These are phyloP conservation scores for Arctopsyche grandis DNA, from an alignment of 1,140 invertebrate species.

Conservation along the genomic window DNA sequence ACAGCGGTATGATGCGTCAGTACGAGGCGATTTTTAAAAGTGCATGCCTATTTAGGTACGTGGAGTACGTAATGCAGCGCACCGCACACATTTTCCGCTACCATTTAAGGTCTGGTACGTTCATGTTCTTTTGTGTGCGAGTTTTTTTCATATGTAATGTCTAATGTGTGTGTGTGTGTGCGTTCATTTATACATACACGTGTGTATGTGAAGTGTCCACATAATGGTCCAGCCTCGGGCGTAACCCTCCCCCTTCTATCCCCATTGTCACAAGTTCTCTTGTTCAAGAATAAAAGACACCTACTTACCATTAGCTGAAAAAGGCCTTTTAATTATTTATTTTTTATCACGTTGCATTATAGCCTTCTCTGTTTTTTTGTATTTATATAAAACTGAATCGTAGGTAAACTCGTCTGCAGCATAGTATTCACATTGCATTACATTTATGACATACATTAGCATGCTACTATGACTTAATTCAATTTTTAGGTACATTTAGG, in stretches of 20 bases:
- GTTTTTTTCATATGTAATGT: conserved; percentile 35
- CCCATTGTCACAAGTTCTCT: conserved; percentile 41
- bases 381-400: not conserved
- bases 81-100: conserved; percentile 18
- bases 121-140: conserved; percentile 40
- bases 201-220: conserved; percentile 20
- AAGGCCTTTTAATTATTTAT: conserved; percentile 34
- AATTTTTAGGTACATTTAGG: too few relatives aligned
- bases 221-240: conserved; percentile 38
- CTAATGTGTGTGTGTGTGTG: too few relatives aligned
- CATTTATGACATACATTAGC: too few relatives aligned
- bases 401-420: too few relatives aligned
- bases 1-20: too few relatives aligned
- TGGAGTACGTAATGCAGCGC: not conserved
- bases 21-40: too few relatives aligned
- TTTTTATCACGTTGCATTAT: not conserved
- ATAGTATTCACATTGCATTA: too few relatives aligned
- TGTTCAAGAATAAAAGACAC: conserved; percentile 44
- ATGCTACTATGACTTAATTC: too few relatives aligned
- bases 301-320: conserved; percentile 43
- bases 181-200: not conserved
- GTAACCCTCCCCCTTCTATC: conserved; percentile 23
- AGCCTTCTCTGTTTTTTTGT: not conserved
- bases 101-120: conserved; percentile 23
- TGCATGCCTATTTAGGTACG: too few relatives aligned